phyloP scores from a whole-genome alignment of 2,797 vertebrate species.

The Peromyscus eremicus region DNA sequence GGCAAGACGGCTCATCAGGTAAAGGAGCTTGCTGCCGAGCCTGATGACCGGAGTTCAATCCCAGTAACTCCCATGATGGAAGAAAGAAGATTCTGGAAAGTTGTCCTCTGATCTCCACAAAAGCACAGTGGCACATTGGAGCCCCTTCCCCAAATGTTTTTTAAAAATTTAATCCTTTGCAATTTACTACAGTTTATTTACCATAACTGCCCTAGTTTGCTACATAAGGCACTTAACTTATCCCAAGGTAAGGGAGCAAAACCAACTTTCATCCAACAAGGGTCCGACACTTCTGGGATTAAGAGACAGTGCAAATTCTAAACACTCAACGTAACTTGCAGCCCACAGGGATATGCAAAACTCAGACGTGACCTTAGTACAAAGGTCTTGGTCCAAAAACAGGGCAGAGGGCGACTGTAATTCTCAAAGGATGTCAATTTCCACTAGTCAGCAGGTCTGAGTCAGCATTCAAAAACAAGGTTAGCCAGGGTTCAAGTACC shows the following conservation, averaged over 20 bases:
- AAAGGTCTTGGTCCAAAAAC: constrained; percentile 72
- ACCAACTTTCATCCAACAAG: constrained; percentile 48
- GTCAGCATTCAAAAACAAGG: constrained; percentile 56
- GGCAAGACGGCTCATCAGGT: background rate
- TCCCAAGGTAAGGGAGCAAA: constrained; percentile 26
- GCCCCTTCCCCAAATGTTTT: too few relatives aligned
- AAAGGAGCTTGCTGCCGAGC: background rate
- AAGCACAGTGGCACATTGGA: background rate
- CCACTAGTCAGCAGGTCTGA: constrained; percentile 54
- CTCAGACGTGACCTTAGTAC: constrained; percentile 22
- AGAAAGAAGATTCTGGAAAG: background rate
- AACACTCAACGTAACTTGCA: constrained; percentile 6
- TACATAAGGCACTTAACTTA: background rate
- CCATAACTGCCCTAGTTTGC: background rate
- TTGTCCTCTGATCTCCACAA: background rate
- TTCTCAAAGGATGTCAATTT: constrained; percentile 67
- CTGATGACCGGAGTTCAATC: background rate
- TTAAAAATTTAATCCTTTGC: background rate
- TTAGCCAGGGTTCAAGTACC: constrained; percentile 21
- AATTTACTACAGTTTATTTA: constrained; percentile 37
- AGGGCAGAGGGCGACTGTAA: constrained; percentile 24
- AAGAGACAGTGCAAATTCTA: constrained; percentile 2
- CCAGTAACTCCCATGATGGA: background rate
- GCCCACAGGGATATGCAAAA: background rate
- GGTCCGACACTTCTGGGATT: background rate